Conservation (phyloP, 2,113 vertebrate species). For the Propithecus coquereli region DNA sequence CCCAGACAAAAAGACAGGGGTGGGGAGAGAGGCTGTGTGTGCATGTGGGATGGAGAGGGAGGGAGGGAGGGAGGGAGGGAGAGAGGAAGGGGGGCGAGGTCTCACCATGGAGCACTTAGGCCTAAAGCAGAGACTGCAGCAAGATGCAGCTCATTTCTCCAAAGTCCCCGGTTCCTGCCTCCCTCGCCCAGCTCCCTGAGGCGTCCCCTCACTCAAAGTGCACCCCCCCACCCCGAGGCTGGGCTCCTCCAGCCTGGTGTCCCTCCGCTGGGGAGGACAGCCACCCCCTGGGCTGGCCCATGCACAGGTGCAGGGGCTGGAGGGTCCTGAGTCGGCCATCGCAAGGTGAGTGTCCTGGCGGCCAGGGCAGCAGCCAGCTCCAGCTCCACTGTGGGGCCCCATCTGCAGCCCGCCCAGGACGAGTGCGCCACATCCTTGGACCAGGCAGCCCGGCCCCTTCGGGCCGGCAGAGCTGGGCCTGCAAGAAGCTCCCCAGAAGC, state of each 20-base stretch:
- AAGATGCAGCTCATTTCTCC: constrained; percentile 74
- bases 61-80: neutral
- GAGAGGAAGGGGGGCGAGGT: rapidly evolving
- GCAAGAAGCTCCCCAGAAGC: neutral
- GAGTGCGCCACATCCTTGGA: neutral
- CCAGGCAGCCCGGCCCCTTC: no score
- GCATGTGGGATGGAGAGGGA: neutral
- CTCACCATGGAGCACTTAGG: constrained; percentile 55
- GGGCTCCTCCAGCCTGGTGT: neutral
- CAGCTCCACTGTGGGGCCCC: rapidly evolving
- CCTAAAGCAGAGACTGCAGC: constrained; percentile 75
- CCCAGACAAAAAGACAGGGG: neutral
- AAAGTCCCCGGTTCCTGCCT: neutral
- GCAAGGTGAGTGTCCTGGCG: neutral
- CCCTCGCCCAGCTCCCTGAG: neutral
- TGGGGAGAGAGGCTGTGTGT: neutral
- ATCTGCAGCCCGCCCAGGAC: neutral
- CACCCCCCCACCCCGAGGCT: neutral
- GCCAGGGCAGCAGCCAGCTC: neutral
- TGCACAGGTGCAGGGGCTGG: rapidly evolving
- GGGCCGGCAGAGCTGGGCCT: neutral
- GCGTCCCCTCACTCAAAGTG: constrained; percentile 45
- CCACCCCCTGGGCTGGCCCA: rapidly evolving
- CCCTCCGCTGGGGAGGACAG: neutral
- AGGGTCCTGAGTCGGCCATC: neutral